phyloP scores from a whole-genome alignment of 1,140 invertebrate genomes.

The Oryctes rhinoceros region DNA sequence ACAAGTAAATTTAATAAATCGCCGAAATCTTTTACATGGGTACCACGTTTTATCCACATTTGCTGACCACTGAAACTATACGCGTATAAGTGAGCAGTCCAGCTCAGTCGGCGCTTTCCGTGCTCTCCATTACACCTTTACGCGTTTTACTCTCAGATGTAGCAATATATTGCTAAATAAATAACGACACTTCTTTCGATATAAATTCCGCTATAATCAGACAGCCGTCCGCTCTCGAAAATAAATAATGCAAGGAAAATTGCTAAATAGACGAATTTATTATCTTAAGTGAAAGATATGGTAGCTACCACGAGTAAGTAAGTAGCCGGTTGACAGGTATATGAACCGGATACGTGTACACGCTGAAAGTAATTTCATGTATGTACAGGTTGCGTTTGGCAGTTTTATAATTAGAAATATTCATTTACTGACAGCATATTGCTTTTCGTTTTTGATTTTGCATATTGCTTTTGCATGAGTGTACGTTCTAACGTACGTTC shows the following conservation, averaged over 20 bases:
- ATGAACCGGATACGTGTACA: slow-evolving; percentile 31
- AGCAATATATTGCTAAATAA: slow-evolving; percentile 3
- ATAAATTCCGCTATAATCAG: slow-evolving; percentile 19
- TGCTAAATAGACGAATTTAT: slow-evolving; percentile 37
- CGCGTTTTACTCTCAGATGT: neutral
- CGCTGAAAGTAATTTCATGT: slow-evolving; percentile 37
- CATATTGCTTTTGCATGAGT: neutral
- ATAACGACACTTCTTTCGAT: slow-evolving; percentile 4
- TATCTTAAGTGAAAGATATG: slow-evolving; percentile 40
- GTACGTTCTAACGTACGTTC: neutral
- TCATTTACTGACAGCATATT: neutral
- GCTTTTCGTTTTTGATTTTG: neutral
- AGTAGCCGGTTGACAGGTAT: slow-evolving; percentile 41
- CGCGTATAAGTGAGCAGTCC: too few species aligned
- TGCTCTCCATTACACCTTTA: too few species aligned
- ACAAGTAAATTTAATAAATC: too few species aligned
- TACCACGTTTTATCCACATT: too few species aligned
- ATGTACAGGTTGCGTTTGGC: slow-evolving; percentile 38
- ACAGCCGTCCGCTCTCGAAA: slow-evolving; percentile 9
- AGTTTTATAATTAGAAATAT: slow-evolving; percentile 41
- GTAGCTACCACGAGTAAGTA: slow-evolving; percentile 31
- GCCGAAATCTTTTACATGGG: too few species aligned
- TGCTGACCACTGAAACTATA: too few species aligned
- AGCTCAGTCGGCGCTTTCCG: too few species aligned
- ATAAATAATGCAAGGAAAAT: slow-evolving; percentile 38